These are phyloP conservation scores for Australoheros facetus DNA, from an alignment of 2,797 vertebrate species.

Conservation along the genomic window DNA sequence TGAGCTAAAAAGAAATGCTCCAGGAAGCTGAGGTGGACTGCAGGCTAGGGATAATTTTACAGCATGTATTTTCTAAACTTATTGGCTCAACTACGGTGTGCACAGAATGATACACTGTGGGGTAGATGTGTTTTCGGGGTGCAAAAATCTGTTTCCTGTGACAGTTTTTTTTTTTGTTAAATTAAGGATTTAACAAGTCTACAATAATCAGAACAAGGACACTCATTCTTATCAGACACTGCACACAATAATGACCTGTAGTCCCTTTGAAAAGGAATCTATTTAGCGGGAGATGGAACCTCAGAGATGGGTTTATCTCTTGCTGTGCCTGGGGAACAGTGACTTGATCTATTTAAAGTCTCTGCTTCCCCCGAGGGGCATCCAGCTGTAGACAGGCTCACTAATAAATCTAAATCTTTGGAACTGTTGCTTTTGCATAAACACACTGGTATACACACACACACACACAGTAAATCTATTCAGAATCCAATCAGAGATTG, in stretches of 20 bases:
- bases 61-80: neutral
- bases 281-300: constrained; percentile 55
- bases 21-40: neutral
- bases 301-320: constrained; percentile 51
- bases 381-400: constrained; percentile 44
- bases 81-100: neutral
- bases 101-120: neutral
- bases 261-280: constrained; percentile 52
- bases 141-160: neutral
- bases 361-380: constrained; percentile 38
- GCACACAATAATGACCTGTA: constrained; percentile 33
- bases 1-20: neutral
- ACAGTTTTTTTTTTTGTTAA: neutral
- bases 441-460: neutral
- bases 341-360: constrained; percentile 63
- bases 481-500: constrained; percentile 14
- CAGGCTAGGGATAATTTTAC: neutral
- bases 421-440: constrained; percentile 25
- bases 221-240: neutral
- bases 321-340: constrained; percentile 41
- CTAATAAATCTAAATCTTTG: constrained; percentile 53
- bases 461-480: constrained; percentile 13
- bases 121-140: neutral
- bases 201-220: neutral
- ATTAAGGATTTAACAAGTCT: constrained; percentile 1